Percentiles rank a stretch among this genome's conserved stretches.
These are phyloP conservation scores for Ischnus inquisitorius DNA, from an alignment of 2,888 invertebrate genomes.

Conservation along the genomic window DNA sequence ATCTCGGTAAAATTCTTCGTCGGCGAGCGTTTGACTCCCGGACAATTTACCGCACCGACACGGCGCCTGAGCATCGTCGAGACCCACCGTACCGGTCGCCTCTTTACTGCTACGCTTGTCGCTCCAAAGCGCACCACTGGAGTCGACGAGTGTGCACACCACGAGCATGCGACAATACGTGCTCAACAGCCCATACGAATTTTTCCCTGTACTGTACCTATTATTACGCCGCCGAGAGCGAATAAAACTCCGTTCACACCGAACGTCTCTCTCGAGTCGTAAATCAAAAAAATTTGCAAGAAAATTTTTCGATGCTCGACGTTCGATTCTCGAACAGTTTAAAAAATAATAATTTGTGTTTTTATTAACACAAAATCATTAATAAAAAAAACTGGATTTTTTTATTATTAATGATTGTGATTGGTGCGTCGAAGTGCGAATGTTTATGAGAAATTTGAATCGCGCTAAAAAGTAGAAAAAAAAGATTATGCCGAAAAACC, in stretches of 20 bases:
- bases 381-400: background rate
- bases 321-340: too few species aligned
- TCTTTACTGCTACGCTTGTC: slow-evolving; percentile 47
- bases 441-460: too few species aligned
- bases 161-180: slow-evolving; percentile 22
- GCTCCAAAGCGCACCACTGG: slow-evolving; percentile 45
- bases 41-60: slow-evolving; percentile 36
- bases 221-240: slow-evolving; percentile 11
- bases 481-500: too few species aligned
- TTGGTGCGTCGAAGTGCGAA: background rate
- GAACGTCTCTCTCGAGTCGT: background rate
- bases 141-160: slow-evolving; percentile 25
- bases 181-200: slow-evolving; percentile 17
- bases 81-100: slow-evolving; percentile 25
- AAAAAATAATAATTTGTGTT: too few species aligned
- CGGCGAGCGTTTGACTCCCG: slow-evolving; percentile 56
- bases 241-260: slow-evolving; percentile 39
- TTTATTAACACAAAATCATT: too few species aligned
- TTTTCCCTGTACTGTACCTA: slow-evolving; percentile 39
- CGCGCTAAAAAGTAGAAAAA: too few species aligned
- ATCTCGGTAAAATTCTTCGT: slow-evolving; percentile 55
- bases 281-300: background rate
- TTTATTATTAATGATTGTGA: background rate
- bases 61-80: slow-evolving; percentile 38
- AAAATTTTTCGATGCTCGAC: too few species aligned